A percentile compares a stretch with the other conserved stretches of the same genome.
Evolutionary conservation across 92 coral and sea anemone species (phyloP).

Genomic region (Palythoa grandiflora): DNA sequence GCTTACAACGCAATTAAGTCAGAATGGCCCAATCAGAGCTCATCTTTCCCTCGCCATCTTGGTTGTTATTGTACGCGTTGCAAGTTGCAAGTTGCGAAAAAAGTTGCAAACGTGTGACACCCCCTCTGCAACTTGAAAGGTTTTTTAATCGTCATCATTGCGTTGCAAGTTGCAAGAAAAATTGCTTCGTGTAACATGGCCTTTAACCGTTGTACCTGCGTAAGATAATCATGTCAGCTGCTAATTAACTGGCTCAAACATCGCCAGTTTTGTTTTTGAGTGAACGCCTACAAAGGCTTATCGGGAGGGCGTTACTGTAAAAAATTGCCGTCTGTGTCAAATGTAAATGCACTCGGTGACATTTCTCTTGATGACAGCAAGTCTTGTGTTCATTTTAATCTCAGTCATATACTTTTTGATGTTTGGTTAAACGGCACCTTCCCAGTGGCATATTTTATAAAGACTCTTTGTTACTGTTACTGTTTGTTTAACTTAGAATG

Average conservation of each 20-base stretch:
- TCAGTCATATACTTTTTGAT: slow-evolving; percentile 26
- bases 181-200: slow-evolving; percentile 20
- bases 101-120: slow-evolving; percentile 24
- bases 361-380: slow-evolving; percentile 20
- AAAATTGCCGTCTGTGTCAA: slow-evolving; percentile 40
- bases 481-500: background rate
- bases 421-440: slow-evolving; percentile 34
- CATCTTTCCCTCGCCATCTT: slow-evolving; percentile 16
- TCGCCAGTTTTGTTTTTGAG: slow-evolving; percentile 29
- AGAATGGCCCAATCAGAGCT: slow-evolving; percentile 37
- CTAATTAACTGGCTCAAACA: slow-evolving; percentile 38
- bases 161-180: slow-evolving; percentile 7
- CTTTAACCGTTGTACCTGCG: slow-evolving; percentile 19
- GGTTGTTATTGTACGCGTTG: slow-evolving; percentile 9
- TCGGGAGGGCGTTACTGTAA: slow-evolving; percentile 36
- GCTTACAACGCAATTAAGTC: slow-evolving; percentile 35
- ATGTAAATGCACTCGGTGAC: slow-evolving; percentile 42
- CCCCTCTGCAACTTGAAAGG: slow-evolving; percentile 13
- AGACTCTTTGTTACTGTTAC: slow-evolving; percentile 38
- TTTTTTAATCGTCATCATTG: slow-evolving; percentile 5
- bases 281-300: slow-evolving; percentile 46
- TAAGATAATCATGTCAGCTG: slow-evolving; percentile 34
- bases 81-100: slow-evolving; percentile 23
- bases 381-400: slow-evolving; percentile 19
- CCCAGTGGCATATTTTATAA: slow-evolving; percentile 48